phyloP scores from a whole-genome alignment of 1,140 invertebrate species.

The Anastatus disparis region DNA sequence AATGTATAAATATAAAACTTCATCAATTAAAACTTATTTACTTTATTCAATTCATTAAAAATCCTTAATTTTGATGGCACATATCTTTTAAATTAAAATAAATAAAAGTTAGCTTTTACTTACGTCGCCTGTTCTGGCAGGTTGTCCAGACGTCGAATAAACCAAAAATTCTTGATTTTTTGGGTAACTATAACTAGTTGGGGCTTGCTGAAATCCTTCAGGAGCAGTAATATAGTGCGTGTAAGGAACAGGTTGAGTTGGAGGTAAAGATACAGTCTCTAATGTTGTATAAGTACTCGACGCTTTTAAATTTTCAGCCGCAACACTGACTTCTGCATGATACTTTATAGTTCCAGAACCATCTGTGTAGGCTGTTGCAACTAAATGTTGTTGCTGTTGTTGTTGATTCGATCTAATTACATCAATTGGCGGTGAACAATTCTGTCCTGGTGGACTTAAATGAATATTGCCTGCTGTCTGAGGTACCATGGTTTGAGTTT shows the following conservation, averaged over 20 bases:
- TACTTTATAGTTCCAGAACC: conserved; percentile 51
- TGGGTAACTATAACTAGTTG: conserved; percentile 53
- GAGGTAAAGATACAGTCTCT: conserved; percentile 58
- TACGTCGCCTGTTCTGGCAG: conserved; percentile 54
- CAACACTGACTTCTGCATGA: conserved; percentile 46
- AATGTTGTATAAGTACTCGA: conserved; percentile 61
- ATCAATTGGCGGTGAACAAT: conserved; percentile 28
- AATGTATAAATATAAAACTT: too few species aligned
- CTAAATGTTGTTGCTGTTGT: conserved; percentile 45
- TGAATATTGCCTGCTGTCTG: conserved; percentile 31
- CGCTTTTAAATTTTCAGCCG: conserved; percentile 56
- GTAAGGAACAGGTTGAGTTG: conserved; percentile 57
- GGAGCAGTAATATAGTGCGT: conserved; percentile 54
- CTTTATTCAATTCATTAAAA: too few species aligned
- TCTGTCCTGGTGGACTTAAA: conserved; percentile 36
- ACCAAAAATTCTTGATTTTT: conserved; percentile 57
- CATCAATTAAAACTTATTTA: too few species aligned
- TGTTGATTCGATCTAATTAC: conserved; percentile 46
- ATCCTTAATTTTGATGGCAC: too few species aligned
- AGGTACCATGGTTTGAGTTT: conserved; percentile 47
- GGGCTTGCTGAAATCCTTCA: conserved; percentile 55
- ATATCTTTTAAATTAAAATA: too few species aligned
- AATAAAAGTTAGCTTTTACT: conserved; percentile 28
- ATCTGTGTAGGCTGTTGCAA: conserved; percentile 45
- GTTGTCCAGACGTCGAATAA: conserved; percentile 56